A percentile compares a stretch with the other conserved stretches of the same genome.
These are phyloP conservation scores for Acronicta aceris DNA, from an alignment of 2,888 invertebrate genomes.

Conservation along the genomic window DNA sequence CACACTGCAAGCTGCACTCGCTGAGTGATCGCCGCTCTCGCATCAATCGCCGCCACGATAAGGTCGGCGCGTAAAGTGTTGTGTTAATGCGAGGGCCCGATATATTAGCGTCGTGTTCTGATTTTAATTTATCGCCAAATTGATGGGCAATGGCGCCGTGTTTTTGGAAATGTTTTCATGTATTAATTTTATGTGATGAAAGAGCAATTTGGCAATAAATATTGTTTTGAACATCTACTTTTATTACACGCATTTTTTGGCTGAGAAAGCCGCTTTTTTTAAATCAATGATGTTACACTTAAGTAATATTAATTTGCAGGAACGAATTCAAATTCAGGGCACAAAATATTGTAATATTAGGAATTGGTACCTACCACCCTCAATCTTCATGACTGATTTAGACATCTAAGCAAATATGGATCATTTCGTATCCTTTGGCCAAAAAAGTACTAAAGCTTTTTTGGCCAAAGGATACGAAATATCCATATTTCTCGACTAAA, in stretches of 20 bases:
- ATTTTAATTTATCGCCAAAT: constrained; percentile 49
- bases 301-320: too few species aligned
- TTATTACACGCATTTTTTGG: background rate
- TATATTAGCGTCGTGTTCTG: constrained; percentile 42
- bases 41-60: constrained; percentile 50
- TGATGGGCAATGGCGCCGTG: constrained; percentile 30
- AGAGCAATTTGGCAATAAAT: constrained; percentile 3
- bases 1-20: constrained; percentile 53
- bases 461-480: too few species aligned
- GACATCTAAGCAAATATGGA: too few species aligned
- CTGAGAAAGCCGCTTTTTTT: background rate
- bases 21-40: constrained; percentile 50
- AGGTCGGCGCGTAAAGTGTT: constrained; percentile 46
- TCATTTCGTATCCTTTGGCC: too few species aligned
- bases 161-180: constrained; percentile 22
- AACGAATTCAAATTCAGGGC: too few species aligned
- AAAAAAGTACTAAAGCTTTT: too few species aligned
- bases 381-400: too few species aligned
- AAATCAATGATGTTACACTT: too few species aligned
- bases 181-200: constrained; percentile 10
- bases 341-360: too few species aligned
- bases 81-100: constrained; percentile 37
- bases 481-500: too few species aligned
- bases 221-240: background rate
- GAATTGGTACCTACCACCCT: too few species aligned